A percentile compares a stretch with the other conserved stretches of the same genome.
These are phyloP conservation scores for Lasioglossum morio DNA, from an alignment of 2,888 invertebrate species.

Conservation along the genomic window DNA sequence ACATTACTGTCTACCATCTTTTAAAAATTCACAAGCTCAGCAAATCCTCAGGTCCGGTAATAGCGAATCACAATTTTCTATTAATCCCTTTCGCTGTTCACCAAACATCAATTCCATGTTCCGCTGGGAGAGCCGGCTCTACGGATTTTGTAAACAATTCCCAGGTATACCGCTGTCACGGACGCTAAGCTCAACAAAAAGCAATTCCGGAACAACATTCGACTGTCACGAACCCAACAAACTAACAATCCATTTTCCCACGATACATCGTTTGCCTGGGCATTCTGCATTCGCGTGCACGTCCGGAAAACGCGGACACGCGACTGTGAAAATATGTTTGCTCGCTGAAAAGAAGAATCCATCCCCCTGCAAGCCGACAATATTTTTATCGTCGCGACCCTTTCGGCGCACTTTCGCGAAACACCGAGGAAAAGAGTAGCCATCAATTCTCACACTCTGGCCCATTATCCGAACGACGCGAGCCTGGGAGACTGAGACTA, in stretches of 20 bases:
- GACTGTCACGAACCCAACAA: conserved; percentile 10
- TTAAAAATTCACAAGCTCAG: background rate
- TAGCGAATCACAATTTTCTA: conserved; percentile 3
- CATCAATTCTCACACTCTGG: background rate
- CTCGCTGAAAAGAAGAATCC: conserved; percentile 12
- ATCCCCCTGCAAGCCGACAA: conserved; percentile 5
- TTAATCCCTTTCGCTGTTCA: background rate
- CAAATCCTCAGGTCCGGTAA: background rate
- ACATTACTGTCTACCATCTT: no score
- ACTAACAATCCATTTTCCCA: conserved; percentile 15
- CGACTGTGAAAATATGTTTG: conserved; percentile 24
- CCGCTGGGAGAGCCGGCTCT: background rate
- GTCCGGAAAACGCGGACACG: background rate
- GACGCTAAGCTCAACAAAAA: conserved; percentile 11
- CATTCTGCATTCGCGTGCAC: conserved; percentile 10
- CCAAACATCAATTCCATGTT: background rate
- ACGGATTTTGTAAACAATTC: conserved; percentile 4
- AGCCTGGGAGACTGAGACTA: background rate
- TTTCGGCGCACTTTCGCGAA: conserved; percentile 3
- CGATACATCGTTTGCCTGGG: conserved; percentile 18
- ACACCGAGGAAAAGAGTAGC: background rate
- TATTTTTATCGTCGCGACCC: conserved; percentile 12
- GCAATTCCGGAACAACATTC: conserved; percentile 6
- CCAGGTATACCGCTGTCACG: background rate
- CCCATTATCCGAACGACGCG: background rate